Conservation (phyloP, 1,140 invertebrate genomes). For the Pseudomyrmex cubaensis region DNA sequence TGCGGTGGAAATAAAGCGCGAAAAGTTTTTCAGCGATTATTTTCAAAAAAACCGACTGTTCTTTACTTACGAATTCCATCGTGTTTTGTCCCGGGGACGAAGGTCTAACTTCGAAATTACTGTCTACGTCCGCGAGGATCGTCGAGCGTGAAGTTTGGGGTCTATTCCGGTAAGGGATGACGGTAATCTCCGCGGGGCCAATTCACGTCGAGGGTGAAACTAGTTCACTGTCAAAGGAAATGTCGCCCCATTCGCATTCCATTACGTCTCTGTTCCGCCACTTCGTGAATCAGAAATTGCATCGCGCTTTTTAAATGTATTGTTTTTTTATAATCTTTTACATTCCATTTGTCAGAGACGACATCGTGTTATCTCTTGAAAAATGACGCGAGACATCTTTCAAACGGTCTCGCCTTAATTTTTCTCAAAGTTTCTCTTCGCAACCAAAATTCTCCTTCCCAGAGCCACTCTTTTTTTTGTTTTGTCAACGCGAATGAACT, state of each 20-base stretch:
- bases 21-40: background rate
- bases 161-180: constrained; percentile 64
- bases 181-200: constrained; percentile 65
- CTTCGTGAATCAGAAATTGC: constrained; percentile 41
- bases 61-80: constrained; percentile 8
- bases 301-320: constrained; percentile 1
- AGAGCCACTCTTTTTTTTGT: background rate
- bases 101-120: constrained; percentile 54
- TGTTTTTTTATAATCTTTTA: background rate
- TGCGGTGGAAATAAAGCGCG: background rate
- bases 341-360: constrained; percentile 6
- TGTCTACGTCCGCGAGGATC: constrained; percentile 22
- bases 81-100: constrained; percentile 23
- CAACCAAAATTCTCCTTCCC: background rate
- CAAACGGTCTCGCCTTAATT: no score
- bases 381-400: no score
- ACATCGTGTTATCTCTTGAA: background rate
- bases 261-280: constrained; percentile 38
- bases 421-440: no score
- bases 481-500: background rate
- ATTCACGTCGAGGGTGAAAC: constrained; percentile 25
- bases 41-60: constrained; percentile 9
- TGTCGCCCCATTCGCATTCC: constrained; percentile 33
- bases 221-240: constrained; percentile 50
- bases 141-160: constrained; percentile 59